Conservation (phyloP, 2,888 invertebrate genomes). For the Andrena praecox region DNA sequence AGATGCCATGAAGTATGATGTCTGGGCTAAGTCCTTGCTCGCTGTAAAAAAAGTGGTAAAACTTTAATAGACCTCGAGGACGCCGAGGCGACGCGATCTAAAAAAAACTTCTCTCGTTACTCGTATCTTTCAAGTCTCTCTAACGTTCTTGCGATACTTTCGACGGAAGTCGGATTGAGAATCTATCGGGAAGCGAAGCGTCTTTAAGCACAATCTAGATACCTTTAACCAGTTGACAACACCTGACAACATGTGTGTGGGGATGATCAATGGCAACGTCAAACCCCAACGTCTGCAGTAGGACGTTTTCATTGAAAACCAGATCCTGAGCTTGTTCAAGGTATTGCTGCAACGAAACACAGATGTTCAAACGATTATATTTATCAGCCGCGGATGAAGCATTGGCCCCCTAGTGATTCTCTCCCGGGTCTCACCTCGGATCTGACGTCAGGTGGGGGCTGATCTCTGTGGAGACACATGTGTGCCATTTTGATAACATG, state of each 20-base stretch:
- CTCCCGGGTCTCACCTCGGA: conserved; percentile 88
- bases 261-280: conserved; percentile 99
- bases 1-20: conserved; percentile 99
- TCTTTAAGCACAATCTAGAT: conserved; percentile 78
- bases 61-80: conserved; percentile 15
- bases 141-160: not conserved
- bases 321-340: conserved; percentile 94
- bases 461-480: conserved; percentile 92
- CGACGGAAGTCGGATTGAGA: not conserved
- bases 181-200: not conserved
- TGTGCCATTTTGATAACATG: conserved; percentile 98
- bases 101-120: not conserved
- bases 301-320: conserved; percentile 98
- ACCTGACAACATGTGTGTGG: conserved; percentile 97
- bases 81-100: not conserved
- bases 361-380: not conserved
- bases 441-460: conserved; percentile 89
- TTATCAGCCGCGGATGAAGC: not conserved
- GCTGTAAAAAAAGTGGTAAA: conserved; percentile 86
- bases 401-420: not conserved
- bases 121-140: not conserved
- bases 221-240: conserved; percentile 98
- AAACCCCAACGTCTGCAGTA: conserved; percentile 98
- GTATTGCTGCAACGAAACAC: conserved; percentile 86
- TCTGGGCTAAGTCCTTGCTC: conserved; percentile 98